phyloP scores from a whole-genome alignment of 2,888 invertebrate species.

The Caenorhabditis uteleia region DNA sequence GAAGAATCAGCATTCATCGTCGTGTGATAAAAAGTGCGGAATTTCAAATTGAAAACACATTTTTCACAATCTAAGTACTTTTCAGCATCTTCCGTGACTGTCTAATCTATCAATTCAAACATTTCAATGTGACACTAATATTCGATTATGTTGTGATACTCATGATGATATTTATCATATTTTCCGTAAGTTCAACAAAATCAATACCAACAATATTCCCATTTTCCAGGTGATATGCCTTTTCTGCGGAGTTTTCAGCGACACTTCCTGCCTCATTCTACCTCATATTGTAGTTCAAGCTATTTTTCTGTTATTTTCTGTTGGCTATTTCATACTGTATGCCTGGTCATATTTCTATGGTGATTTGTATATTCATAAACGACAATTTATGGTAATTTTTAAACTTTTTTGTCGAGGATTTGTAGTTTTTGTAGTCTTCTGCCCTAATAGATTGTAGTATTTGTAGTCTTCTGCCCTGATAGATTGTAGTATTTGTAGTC shows the following conservation, averaged over 20 bases:
- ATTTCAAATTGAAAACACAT: not conserved
- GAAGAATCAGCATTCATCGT: conserved; percentile 51
- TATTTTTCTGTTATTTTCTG: conserved; percentile 57
- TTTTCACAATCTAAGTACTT: conserved; percentile 1
- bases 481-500: no score
- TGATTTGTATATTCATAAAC: conserved; percentile 56
- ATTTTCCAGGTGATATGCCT: conserved; percentile 52
- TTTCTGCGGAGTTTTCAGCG: conserved; percentile 61
- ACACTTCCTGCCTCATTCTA: conserved; percentile 56
- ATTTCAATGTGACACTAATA: conserved; percentile 62
- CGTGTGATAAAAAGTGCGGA: conserved; percentile 46
- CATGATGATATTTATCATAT: conserved; percentile 56
- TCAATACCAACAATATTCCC: conserved; percentile 4
- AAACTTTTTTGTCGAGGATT: no score
- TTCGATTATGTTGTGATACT: conserved; percentile 63
- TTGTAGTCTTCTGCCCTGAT: no score
- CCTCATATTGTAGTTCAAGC: conserved; percentile 64
- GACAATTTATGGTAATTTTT: conserved; percentile 54
- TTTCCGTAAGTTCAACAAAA: conserved; percentile 51
- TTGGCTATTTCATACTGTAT: conserved; percentile 63
- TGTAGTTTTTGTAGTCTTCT: no score
- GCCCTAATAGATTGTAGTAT: no score
- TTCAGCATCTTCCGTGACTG: conserved; percentile 59
- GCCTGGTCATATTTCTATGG: conserved; percentile 67
- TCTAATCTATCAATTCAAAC: conserved; percentile 58